phyloP scores from a whole-genome alignment of 2,888 invertebrate species.

The Poecilobothrus nobilitatus region DNA sequence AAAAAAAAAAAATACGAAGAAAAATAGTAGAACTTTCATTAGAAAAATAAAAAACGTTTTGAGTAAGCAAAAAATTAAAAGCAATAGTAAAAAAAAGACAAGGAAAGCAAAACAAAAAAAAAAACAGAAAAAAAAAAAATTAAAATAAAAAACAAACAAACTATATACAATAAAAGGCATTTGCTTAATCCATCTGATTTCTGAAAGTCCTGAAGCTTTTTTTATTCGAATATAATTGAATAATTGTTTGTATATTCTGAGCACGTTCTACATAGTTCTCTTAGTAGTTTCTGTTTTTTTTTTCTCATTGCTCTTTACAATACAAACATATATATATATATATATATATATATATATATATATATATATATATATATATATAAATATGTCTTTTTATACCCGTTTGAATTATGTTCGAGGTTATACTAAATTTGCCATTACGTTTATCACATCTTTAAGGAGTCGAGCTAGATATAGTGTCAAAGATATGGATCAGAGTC shows the following conservation, averaged over 20 bases:
- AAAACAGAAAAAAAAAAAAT: neutral
- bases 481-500: too few species aligned
- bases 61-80: conserved; percentile 14
- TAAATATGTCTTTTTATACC: too few species aligned
- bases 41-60: neutral
- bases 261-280: conserved; percentile 28
- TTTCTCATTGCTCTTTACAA: neutral
- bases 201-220: conserved; percentile 26
- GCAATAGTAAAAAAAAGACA: conserved; percentile 18
- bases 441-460: too few species aligned
- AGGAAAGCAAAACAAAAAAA: too few species aligned
- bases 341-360: neutral
- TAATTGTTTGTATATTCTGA: conserved; percentile 40
- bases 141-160: conserved; percentile 17
- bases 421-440: too few species aligned
- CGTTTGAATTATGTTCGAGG: too few species aligned
- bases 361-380: too few species aligned
- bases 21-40: too few species aligned
- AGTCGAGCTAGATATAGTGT: too few species aligned
- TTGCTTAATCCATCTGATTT: neutral
- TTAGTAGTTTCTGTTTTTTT: neutral
- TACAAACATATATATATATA: neutral
- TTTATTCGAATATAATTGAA: conserved; percentile 43
- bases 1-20: neutral
- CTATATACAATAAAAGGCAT: conserved; percentile 4